Conservation (phyloP, 2,797 vertebrate species). For the Pipistrellus pipistrellus region DNA sequence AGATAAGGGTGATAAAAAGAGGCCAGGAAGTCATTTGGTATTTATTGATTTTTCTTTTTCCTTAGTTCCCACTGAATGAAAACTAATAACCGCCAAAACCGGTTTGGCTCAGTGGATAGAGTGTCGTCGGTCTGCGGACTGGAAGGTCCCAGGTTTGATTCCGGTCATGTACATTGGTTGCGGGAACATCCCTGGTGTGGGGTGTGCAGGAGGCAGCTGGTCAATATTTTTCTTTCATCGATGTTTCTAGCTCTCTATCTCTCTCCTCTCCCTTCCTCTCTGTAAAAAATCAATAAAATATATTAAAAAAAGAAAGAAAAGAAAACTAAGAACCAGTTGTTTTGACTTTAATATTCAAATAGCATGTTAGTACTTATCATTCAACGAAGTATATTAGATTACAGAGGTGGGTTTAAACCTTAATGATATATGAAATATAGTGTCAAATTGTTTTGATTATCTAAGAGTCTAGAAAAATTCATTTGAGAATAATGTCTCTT, state of each 20-base stretch:
- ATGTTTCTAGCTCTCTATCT: no score
- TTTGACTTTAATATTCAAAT: conserved; percentile 42
- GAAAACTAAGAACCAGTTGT: not conserved
- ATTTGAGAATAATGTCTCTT: conserved; percentile 23
- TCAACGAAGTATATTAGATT: not conserved
- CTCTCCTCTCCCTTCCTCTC: no score
- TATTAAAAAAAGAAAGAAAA: no score
- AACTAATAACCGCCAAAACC: no score
- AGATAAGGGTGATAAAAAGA: conserved; percentile 1
- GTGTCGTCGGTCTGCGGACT: no score
- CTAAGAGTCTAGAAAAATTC: conserved; percentile 28
- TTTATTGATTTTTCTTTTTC: conserved; percentile 28
- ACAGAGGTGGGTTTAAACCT: not conserved
- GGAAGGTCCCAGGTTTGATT: no score
- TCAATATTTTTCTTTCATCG: no score
- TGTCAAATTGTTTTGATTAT: conserved; percentile 23
- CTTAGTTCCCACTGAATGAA: conserved; percentile 4
- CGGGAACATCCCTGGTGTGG: no score
- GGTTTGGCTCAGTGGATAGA: no score
- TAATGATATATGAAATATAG: not conserved
- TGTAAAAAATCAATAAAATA: no score
- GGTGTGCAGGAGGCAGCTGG: no score
- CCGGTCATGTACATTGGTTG: no score
- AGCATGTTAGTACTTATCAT: not conserved
- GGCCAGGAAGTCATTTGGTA: not conserved